These are phyloP conservation scores for Corticium candelabrum DNA, from an alignment of 37 sponge, comb jelly and placozoan genomes.

Conservation along the genomic window DNA sequence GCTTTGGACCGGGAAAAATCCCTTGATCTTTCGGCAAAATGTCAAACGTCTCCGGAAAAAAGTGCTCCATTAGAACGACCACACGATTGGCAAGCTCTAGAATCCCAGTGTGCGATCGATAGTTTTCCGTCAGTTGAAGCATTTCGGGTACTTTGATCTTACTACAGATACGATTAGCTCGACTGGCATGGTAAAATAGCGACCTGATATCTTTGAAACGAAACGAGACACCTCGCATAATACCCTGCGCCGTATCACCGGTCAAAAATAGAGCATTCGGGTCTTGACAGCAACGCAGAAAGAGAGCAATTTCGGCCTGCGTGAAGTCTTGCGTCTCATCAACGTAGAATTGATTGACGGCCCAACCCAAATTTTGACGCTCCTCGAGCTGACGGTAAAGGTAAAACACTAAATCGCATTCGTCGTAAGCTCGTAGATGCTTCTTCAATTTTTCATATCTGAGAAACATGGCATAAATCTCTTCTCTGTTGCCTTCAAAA, in stretches of 20 bases:
- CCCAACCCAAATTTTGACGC: not conserved
- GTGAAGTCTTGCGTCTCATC: slow-evolving; percentile 85
- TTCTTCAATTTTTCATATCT: not conserved
- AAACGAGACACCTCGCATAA: slow-evolving; percentile 72
- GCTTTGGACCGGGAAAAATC: slow-evolving; percentile 50
- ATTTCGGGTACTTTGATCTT: slow-evolving; percentile 9
- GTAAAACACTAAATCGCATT: slow-evolving; percentile 52
- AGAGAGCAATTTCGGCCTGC: slow-evolving; percentile 58
- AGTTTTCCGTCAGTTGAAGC: slow-evolving; percentile 41
- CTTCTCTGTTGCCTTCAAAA: slow-evolving; percentile 32
- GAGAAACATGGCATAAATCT: slow-evolving; percentile 45
- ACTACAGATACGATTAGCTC: not conserved
- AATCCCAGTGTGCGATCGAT: slow-evolving; percentile 59
- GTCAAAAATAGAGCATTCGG: slow-evolving; percentile 61
- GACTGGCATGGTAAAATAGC: slow-evolving; percentile 36
- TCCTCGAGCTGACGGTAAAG: slow-evolving; percentile 27
- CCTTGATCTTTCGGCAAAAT: slow-evolving; percentile 39
- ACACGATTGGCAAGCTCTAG: slow-evolving; percentile 49
- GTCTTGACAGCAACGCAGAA: slow-evolving; percentile 27
- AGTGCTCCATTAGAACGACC: slow-evolving; percentile 37
- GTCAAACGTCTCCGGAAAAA: slow-evolving; percentile 58
- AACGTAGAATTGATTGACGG: slow-evolving; percentile 47
- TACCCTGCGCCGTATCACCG: slow-evolving; percentile 76
- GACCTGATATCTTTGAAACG: slow-evolving; percentile 52
- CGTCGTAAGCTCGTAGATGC: slow-evolving; percentile 33